These are phyloP conservation scores for Gibbula magus DNA, from an alignment of 2,888 invertebrate species.

Conservation along the genomic window DNA sequence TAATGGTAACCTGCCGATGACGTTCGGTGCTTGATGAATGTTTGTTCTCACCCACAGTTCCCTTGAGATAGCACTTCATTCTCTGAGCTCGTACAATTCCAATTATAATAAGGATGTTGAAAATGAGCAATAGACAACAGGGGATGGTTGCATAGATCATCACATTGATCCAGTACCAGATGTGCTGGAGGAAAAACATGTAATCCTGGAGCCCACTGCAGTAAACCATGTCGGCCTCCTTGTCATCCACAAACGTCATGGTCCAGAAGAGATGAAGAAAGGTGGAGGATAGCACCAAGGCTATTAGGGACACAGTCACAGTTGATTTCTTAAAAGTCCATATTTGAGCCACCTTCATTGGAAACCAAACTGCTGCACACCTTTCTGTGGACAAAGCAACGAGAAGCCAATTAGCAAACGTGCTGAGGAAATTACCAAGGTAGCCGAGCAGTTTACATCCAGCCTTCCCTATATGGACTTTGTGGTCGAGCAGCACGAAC, in stretches of 20 bases:
- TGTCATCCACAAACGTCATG: constrained; percentile 12
- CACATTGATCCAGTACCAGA: constrained; percentile 42
- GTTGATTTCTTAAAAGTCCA: constrained; percentile 26
- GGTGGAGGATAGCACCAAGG: background rate
- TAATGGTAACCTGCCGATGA: constrained; percentile 35
- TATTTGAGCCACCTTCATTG: constrained; percentile 16
- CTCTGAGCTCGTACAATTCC: constrained; percentile 36
- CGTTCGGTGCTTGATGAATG: background rate
- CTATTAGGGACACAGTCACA: background rate
- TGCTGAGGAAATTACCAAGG: constrained; percentile 26
- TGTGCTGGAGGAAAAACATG: background rate
- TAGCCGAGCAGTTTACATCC: constrained; percentile 36
- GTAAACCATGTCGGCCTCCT: background rate
- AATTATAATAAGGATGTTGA: constrained; percentile 37
- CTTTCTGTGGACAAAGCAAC: constrained; percentile 39
- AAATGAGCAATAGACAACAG: constrained; percentile 29
- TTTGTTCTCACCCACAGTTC: background rate
- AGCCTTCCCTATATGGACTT: constrained; percentile 23
- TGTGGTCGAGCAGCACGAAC: constrained; percentile 29
- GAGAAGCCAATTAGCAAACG: constrained; percentile 43
- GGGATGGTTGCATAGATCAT: constrained; percentile 37
- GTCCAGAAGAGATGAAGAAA: constrained; percentile 26
- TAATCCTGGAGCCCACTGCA: background rate
- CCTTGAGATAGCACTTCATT: background rate
- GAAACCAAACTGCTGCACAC: constrained; percentile 28